These are phyloP conservation scores for Pristionchus pacificus DNA, from an alignment of 1,140 invertebrate species.

Conservation along the genomic window DNA sequence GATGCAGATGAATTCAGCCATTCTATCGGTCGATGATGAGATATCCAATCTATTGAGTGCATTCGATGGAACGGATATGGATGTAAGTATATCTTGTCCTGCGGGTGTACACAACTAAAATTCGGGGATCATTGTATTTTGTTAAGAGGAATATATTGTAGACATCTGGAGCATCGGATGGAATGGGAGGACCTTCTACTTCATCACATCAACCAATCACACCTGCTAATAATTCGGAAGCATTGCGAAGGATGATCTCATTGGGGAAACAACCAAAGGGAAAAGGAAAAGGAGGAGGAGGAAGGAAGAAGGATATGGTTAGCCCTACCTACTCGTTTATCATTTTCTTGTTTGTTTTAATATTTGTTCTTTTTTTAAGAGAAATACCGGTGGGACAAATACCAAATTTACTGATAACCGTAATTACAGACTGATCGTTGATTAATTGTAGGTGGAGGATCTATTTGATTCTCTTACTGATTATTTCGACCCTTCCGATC, in stretches of 20 bases:
- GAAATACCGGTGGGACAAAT: conserved; percentile 43
- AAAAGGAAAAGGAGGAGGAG: conserved; percentile 4
- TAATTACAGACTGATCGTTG: conserved; percentile 42
- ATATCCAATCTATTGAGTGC: neutral
- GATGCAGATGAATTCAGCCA: neutral
- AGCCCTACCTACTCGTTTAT: no score
- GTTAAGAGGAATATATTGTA: neutral
- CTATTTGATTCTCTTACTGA: conserved; percentile 49
- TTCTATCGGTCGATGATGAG: neutral
- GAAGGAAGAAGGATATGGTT: conserved; percentile 32
- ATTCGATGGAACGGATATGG: conserved; percentile 6
- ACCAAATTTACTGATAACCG: conserved; percentile 26
- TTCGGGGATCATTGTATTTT: no score
- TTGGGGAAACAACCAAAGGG: neutral
- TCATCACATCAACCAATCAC: neutral
- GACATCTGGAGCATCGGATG: neutral
- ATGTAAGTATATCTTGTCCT: no score
- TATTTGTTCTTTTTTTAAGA: conserved; percentile 34
- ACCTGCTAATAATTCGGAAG: neutral
- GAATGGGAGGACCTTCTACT: conserved; percentile 1
- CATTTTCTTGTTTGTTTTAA: no score
- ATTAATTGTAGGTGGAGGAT: conserved; percentile 38
- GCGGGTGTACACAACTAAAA: no score
- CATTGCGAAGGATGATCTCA: neutral
- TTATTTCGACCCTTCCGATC: conserved; percentile 50